These are phyloP conservation scores for Beaufortia kweichowensis DNA, from an alignment of 2,113 vertebrate genomes.

Conservation along the genomic window DNA sequence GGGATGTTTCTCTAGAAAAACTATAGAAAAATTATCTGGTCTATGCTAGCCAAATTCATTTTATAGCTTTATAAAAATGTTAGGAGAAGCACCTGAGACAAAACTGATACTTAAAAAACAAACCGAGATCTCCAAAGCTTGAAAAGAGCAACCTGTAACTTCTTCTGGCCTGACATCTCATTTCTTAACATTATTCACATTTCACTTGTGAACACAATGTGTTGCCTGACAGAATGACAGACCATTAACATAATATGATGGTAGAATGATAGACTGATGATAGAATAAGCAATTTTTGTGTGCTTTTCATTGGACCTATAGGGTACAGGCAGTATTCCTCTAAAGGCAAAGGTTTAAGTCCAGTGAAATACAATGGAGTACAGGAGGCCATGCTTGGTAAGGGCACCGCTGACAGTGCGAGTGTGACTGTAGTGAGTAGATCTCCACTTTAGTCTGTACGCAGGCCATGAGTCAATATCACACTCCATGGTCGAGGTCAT, in stretches of 20 bases:
- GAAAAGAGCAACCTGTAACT: no score
- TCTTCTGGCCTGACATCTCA: background rate
- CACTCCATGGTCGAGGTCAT: conserved; percentile 41
- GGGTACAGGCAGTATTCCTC: conserved; percentile 53
- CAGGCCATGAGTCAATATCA: conserved; percentile 42
- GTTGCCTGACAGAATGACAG: conserved; percentile 14
- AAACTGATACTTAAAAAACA: no score
- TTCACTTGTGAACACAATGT: conserved; percentile 9
- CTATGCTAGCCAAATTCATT: no score
- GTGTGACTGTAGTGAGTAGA: conserved; percentile 38
- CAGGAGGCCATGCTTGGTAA: conserved; percentile 50
- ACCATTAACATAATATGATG: conserved; percentile 1
- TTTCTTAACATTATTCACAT: conserved; percentile 11
- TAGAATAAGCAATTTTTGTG: conserved; percentile 38
- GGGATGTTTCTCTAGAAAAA: no score
- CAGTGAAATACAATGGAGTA: conserved; percentile 45
- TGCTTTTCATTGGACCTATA: conserved; percentile 48
- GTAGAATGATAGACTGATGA: conserved; percentile 3
- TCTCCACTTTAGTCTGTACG: conserved; percentile 33
- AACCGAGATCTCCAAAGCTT: no score
- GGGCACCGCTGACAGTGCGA: conserved; percentile 32
- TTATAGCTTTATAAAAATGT: no score
- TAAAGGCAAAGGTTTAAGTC: conserved; percentile 51
- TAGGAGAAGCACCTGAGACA: no score
- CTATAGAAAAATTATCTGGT: no score